Conservation (phyloP, 2,797 vertebrate genomes). For the Lophotriccus pileatus region DNA sequence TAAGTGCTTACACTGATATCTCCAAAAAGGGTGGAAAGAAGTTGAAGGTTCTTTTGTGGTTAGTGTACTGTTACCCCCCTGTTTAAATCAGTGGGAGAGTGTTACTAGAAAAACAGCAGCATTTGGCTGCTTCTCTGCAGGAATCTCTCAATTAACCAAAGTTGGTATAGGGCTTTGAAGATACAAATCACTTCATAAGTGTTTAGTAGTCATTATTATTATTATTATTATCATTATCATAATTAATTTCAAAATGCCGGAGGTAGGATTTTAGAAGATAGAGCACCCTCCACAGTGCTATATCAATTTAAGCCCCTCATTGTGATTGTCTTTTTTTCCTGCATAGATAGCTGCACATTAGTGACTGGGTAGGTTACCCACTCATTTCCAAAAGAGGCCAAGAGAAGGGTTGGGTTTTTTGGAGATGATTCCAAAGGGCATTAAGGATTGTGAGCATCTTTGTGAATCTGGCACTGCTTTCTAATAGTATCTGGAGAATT, state of each 20-base stretch:
- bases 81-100: not conserved
- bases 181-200: slow-evolving; percentile 5
- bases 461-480: not conserved
- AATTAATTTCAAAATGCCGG: slow-evolving; percentile 1
- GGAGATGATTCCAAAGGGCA: not conserved
- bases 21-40: not conserved
- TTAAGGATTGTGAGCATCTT: not conserved
- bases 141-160: slow-evolving; percentile 13
- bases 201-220: slow-evolving; percentile 40
- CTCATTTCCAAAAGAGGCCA: not conserved
- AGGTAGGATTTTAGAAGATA: slow-evolving; percentile 5
- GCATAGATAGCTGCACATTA: not conserved
- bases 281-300: not conserved
- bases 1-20: not conserved
- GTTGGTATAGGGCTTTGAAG: slow-evolving; percentile 4
- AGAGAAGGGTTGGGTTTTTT: not conserved
- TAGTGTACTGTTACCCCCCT: not conserved
- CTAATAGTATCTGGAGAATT: not conserved
- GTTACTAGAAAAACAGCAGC: not conserved
- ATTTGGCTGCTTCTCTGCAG: not conserved
- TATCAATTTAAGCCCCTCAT: not conserved
- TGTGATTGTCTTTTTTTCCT: not conserved
- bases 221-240: slow-evolving; percentile 1
- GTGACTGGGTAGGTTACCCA: not conserved
- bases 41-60: not conserved